A percentile compares a stretch with the other conserved stretches of the same genome.
Conservation (phyloP, 2,113 vertebrate species). For the Hypomesus transpacificus region DNA sequence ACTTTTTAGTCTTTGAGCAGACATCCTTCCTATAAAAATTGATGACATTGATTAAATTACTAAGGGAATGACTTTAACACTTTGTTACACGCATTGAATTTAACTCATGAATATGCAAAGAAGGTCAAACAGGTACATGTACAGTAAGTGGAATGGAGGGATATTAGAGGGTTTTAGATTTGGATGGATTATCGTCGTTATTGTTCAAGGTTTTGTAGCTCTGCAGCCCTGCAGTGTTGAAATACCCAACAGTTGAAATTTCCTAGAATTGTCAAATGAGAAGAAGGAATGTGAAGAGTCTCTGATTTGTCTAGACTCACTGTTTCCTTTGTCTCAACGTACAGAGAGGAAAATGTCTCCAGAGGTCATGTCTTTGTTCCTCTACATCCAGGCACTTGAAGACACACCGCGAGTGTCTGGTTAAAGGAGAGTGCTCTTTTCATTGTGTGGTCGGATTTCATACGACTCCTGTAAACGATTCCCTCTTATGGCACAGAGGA, state of each 20-base stretch:
- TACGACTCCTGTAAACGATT: constrained; percentile 37
- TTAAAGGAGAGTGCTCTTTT: constrained; percentile 22
- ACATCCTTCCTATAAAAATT: constrained; percentile 20
- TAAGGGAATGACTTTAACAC: background rate
- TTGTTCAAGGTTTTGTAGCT: background rate
- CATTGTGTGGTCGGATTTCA: constrained; percentile 47
- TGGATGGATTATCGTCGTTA: background rate
- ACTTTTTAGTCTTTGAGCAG: constrained; percentile 23
- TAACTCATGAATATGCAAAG: too few relatives aligned
- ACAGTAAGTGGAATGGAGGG: too few relatives aligned
- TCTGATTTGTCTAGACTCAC: constrained; percentile 3
- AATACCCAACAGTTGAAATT: background rate
- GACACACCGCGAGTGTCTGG: background rate
- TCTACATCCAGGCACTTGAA: constrained; percentile 16
- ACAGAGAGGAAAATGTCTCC: constrained; percentile 34
- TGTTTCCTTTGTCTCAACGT: constrained; percentile 39
- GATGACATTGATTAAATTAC: constrained; percentile 35
- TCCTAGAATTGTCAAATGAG: background rate
- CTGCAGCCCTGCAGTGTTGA: too few relatives aligned
- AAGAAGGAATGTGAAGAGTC: constrained; percentile 11
- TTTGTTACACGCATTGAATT: background rate
- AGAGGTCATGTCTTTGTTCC: constrained; percentile 43
- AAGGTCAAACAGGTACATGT: too few relatives aligned
- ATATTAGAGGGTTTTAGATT: background rate
- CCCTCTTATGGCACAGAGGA: constrained; percentile 35